phyloP scores from a whole-genome alignment of 2,797 vertebrate genomes.

The Pristis pectinata region DNA sequence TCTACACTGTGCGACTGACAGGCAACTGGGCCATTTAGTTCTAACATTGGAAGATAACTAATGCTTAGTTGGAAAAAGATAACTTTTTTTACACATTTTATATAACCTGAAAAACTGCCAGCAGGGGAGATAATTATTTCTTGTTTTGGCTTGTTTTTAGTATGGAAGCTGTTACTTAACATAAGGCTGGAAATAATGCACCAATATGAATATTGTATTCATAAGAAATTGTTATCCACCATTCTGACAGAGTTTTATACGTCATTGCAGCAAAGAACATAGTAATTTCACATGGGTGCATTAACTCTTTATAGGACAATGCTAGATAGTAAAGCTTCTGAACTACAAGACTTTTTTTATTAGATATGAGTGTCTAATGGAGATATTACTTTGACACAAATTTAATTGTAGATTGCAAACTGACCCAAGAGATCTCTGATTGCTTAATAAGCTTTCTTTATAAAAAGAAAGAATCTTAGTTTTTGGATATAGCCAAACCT shows the following conservation, averaged over 20 bases:
- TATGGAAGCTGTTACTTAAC: neutral
- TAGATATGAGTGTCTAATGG: neutral
- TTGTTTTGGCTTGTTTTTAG: neutral
- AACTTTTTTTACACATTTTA: neutral
- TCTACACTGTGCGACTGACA: neutral
- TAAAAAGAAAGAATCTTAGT: neutral
- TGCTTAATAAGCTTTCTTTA: neutral
- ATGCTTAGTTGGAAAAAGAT: neutral
- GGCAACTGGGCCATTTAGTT: neutral
- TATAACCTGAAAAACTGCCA: neutral
- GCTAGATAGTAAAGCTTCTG: neutral
- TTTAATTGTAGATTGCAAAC: neutral
- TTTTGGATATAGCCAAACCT: neutral
- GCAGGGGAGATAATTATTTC: neutral
- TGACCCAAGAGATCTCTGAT: too few relatives aligned
- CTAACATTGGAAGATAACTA: neutral
- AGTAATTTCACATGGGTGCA: neutral
- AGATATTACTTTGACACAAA: neutral
- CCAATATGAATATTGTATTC: neutral
- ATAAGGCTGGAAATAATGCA: neutral
- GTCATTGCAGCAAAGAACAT: neutral
- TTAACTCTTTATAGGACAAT: neutral
- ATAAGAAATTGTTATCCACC: neutral
- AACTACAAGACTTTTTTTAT: neutral
- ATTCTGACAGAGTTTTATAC: neutral